Evolutionary conservation across 1,140 invertebrate species (phyloP).

Genomic region (Drosophila serrata): DNA sequence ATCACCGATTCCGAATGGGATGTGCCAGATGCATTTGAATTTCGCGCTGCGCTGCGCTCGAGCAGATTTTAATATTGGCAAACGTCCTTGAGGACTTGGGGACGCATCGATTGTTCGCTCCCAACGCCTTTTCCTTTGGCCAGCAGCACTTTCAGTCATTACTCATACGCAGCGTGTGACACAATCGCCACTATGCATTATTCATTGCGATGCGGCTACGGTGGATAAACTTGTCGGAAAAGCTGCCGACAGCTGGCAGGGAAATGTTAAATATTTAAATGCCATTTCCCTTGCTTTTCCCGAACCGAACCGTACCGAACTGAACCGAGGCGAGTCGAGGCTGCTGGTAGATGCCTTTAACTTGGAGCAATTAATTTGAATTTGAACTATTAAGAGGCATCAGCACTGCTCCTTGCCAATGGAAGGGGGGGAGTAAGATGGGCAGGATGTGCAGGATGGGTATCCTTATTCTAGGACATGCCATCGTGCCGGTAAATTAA

Average conservation of each 20-base stretch:
- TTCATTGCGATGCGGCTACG: constrained; percentile 60
- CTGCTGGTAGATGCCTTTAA: constrained; percentile 58
- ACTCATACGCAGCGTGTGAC: constrained; percentile 77
- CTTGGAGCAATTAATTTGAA: constrained; percentile 75
- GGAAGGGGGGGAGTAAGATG: constrained; percentile 12
- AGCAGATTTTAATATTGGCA: constrained; percentile 79
- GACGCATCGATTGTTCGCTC: constrained; percentile 41
- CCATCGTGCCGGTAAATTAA: constrained; percentile 76
- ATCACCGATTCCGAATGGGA: constrained; percentile 61
- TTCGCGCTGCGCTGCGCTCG: constrained; percentile 77
- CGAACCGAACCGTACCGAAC: neutral
- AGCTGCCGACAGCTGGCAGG: constrained; percentile 71
- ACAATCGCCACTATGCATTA: constrained; percentile 72
- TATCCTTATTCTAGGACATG: constrained; percentile 13
- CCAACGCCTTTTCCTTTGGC: constrained; percentile 27
- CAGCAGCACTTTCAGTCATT: constrained; percentile 66
- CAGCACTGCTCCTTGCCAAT: constrained; percentile 37
- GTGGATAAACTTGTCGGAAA: constrained; percentile 66
- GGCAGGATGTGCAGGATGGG: neutral
- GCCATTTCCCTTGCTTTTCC: constrained; percentile 20
- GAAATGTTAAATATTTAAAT: constrained; percentile 76
- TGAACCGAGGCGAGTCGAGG: constrained; percentile 3
- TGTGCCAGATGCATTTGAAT: constrained; percentile 78
- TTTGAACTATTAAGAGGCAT: constrained; percentile 72
- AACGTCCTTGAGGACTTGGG: constrained; percentile 63